Conservation (phyloP, 2,888 invertebrate genomes). For the Tromatobia lineatoria region DNA sequence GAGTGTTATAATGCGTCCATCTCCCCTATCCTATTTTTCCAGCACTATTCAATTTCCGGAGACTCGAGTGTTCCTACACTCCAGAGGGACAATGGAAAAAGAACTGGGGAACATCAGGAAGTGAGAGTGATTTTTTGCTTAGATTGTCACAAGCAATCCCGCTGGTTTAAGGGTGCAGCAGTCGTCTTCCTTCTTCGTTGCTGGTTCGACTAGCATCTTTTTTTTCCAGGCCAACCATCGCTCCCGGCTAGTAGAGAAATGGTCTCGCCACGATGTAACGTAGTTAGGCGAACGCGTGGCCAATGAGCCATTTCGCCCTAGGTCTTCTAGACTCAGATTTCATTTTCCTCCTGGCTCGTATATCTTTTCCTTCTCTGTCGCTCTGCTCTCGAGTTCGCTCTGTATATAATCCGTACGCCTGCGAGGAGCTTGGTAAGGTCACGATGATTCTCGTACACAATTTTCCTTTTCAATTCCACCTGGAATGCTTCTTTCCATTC, state of each 20-base stretch:
- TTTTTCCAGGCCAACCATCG: slow-evolving; percentile 45
- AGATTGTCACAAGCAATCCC: slow-evolving; percentile 75
- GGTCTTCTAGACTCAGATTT: slow-evolving; percentile 76
- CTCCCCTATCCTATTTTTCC: slow-evolving; percentile 81
- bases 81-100: slow-evolving; percentile 68
- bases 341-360: slow-evolving; percentile 65
- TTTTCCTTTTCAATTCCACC: slow-evolving; percentile 27
- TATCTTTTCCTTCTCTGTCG: slow-evolving; percentile 53
- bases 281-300: slow-evolving; percentile 81
- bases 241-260: slow-evolving; percentile 75
- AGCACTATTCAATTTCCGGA: slow-evolving; percentile 82
- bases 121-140: slow-evolving; percentile 55
- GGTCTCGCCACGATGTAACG: slow-evolving; percentile 78
- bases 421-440: neutral
- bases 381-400: slow-evolving; percentile 53
- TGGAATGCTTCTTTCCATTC: neutral
- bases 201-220: slow-evolving; percentile 10
- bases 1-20: slow-evolving; percentile 79
- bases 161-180: slow-evolving; percentile 59
- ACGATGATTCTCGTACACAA: slow-evolving; percentile 6
- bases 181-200: slow-evolving; percentile 45
- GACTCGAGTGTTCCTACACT: slow-evolving; percentile 70
- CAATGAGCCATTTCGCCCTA: slow-evolving; percentile 83
- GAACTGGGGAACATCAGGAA: slow-evolving; percentile 27
- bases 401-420: neutral